These are phyloP conservation scores for Antechinus flavipes DNA, from an alignment of 2,113 vertebrate genomes.

Conservation along the genomic window DNA sequence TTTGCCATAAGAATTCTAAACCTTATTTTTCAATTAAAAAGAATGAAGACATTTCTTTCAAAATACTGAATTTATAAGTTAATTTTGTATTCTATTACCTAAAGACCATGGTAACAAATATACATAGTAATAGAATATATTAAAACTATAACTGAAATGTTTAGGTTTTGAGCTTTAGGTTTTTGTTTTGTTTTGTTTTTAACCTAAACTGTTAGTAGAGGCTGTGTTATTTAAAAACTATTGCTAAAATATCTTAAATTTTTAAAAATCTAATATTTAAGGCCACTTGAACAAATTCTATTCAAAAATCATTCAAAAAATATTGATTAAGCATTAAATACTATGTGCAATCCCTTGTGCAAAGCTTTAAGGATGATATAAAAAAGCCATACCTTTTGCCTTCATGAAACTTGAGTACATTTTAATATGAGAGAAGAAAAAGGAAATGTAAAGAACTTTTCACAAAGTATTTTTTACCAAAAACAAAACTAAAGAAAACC, in stretches of 20 bases:
- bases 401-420: not conserved
- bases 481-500: not conserved
- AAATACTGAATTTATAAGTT: not conserved
- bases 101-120: not conserved
- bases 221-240: not conserved
- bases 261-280: not conserved
- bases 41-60: not conserved
- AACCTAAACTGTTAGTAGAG: not conserved
- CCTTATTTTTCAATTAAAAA: not conserved
- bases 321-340: not conserved
- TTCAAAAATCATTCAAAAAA: not conserved
- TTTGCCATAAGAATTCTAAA: not conserved
- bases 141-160: not conserved
- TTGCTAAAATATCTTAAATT: not conserved
- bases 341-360: not conserved
- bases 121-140: not conserved
- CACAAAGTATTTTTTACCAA: not conserved
- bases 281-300: not conserved
- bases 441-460: not conserved
- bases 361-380: not conserved
- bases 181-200: not conserved
- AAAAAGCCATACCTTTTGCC: not conserved
- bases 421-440: not conserved
- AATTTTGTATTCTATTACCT: not conserved
- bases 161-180: not conserved